Conservation (phyloP, 2,888 invertebrate species). For the Hyposoter dolosus region DNA sequence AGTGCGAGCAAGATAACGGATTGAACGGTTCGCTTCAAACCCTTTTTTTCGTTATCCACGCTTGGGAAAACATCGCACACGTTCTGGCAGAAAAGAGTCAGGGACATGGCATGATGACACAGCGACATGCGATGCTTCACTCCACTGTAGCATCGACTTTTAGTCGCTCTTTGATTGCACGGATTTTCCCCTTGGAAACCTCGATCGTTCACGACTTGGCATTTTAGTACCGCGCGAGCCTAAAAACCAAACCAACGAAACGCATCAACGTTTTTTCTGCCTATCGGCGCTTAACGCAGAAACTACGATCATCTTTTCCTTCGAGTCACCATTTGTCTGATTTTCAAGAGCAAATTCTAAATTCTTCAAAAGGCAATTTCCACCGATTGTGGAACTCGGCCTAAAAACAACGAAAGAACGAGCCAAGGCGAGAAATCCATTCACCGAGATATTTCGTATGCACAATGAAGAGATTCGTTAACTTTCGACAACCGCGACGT, state of each 20-base stretch:
- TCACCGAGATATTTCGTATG: slow-evolving; percentile 55
- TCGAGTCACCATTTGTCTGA: background rate
- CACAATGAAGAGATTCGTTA: slow-evolving; percentile 41
- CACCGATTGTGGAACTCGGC: slow-evolving; percentile 4
- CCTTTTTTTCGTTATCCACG: slow-evolving; percentile 42
- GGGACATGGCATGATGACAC: slow-evolving; percentile 33
- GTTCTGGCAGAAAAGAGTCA: slow-evolving; percentile 51
- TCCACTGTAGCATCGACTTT: slow-evolving; percentile 47
- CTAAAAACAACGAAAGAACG: background rate
- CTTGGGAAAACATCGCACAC: slow-evolving; percentile 17
- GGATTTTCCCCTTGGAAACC: slow-evolving; percentile 32
- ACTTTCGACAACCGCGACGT: slow-evolving; percentile 20
- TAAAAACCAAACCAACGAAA: slow-evolving; percentile 39
- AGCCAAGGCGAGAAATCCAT: slow-evolving; percentile 24
- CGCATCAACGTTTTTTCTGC: slow-evolving; percentile 40
- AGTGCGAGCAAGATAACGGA: slow-evolving; percentile 22
- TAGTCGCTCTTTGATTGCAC: slow-evolving; percentile 57
- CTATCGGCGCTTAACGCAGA: slow-evolving; percentile 21
- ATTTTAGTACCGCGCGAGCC: slow-evolving; percentile 4
- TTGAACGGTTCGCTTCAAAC: slow-evolving; percentile 31
- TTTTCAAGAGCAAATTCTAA: background rate
- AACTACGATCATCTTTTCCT: background rate
- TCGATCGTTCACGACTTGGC: slow-evolving; percentile 50
- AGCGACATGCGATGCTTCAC: slow-evolving; percentile 31
- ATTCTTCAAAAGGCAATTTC: slow-evolving; percentile 26